Evolutionary conservation across 2,888 invertebrate genomes (phyloP).

Genomic region (Ceriagrion tenellum): DNA sequence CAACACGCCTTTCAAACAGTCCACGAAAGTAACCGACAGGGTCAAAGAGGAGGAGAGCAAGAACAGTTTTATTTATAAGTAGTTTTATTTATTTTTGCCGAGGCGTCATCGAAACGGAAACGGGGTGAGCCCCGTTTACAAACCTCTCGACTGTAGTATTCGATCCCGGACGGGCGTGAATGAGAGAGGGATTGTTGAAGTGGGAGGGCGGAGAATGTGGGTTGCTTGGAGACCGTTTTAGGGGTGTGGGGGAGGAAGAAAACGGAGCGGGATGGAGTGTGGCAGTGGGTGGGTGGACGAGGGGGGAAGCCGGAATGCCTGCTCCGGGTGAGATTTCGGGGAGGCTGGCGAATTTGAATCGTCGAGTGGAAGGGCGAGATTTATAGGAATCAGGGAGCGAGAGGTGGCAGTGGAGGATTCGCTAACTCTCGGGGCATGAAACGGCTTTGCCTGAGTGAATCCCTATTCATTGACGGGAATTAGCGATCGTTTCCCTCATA

Average conservation of each 20-base stretch:
- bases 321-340: background rate
- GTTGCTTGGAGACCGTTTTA: background rate
- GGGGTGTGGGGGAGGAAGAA: background rate
- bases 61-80: background rate
- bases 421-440: conserved; percentile 22
- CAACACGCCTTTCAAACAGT: too few species aligned
- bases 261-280: background rate
- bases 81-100: background rate
- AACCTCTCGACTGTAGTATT: background rate
- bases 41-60: background rate
- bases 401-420: background rate
- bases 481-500: conserved; percentile 16
- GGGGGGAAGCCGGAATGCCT: background rate
- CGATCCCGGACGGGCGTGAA: background rate
- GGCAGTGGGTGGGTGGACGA: background rate
- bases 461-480: conserved; percentile 18
- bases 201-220: background rate
- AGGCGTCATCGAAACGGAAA: background rate
- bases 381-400: background rate
- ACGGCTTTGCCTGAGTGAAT: conserved; percentile 36
- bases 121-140: background rate
- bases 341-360: background rate
- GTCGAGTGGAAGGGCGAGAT: background rate
- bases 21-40: background rate
- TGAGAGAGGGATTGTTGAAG: background rate